Percentiles rank a stretch among this genome's conserved stretches.
phyloP scores from a whole-genome alignment of 2,113 vertebrate genomes.

The Tympanuchus pallidicinctus region DNA sequence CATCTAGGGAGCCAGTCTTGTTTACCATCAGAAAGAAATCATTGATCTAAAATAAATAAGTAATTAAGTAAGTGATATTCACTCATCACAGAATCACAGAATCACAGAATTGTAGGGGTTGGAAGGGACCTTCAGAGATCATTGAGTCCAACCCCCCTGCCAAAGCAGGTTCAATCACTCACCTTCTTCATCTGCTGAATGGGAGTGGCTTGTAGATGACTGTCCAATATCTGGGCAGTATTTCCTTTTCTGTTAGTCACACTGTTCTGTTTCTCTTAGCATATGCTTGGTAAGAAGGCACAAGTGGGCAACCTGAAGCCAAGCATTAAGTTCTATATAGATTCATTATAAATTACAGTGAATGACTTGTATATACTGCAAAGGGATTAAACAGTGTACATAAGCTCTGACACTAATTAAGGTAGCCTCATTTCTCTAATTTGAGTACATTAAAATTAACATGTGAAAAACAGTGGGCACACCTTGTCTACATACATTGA shows the following conservation, averaged over 20 bases:
- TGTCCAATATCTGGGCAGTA: not conserved
- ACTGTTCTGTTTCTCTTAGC: not conserved
- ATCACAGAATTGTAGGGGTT: too few species aligned
- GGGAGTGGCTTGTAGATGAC: not conserved
- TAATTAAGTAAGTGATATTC: not conserved
- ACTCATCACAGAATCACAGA: too few species aligned
- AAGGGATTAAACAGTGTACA: fast-evolving
- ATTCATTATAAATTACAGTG: not conserved
- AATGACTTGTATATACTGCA: fast-evolving
- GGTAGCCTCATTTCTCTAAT: not conserved
- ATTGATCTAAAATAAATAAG: not conserved
- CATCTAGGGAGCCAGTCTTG: not conserved
- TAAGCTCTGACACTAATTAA: not conserved
- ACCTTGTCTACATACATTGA: not conserved
- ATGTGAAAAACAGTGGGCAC: not conserved
- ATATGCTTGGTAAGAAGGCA: not conserved
- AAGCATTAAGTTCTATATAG: fast-evolving
- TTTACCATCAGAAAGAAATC: not conserved
- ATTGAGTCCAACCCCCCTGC: too few species aligned
- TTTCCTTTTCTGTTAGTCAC: not conserved
- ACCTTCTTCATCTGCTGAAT: not conserved
- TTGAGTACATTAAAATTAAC: not conserved
- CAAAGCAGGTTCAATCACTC: not conserved
- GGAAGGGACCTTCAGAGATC: too few species aligned
- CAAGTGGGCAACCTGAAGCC: not conserved